Conservation (phyloP, 2,113 vertebrate genomes). For the Gavialis gangeticus region DNA sequence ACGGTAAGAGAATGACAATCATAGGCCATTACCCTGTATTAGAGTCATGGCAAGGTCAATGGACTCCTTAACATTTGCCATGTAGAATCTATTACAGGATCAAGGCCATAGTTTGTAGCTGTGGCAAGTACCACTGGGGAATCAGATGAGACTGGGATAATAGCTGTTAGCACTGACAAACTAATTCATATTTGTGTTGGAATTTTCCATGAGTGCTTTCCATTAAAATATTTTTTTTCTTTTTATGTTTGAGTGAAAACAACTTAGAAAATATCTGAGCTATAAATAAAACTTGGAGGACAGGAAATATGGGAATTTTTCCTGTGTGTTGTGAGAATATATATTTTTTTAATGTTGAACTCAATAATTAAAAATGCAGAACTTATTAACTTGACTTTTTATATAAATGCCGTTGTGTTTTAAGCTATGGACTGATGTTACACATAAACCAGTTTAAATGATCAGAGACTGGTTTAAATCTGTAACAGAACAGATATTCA, state of each 20-base stretch:
- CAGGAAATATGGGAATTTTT: neutral
- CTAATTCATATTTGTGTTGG: neutral
- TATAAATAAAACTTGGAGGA: neutral
- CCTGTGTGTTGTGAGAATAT: neutral
- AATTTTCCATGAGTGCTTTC: neutral
- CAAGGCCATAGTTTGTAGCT: accelerated
- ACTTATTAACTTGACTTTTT: neutral
- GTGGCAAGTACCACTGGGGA: neutral
- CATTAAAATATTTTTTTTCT: neutral
- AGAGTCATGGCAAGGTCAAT: neutral
- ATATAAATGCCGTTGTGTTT: neutral
- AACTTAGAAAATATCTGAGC: neutral
- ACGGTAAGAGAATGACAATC: neutral
- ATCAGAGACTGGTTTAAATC: too few species aligned
- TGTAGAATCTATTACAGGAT: neutral
- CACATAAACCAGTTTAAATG: too few species aligned
- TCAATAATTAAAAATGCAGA: neutral
- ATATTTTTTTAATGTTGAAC: neutral
- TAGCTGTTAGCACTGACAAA: neutral
- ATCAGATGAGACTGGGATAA: neutral
- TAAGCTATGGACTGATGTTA: neutral
- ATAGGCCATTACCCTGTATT: neutral
- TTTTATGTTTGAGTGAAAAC: neutral
- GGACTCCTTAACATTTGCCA: accelerated
- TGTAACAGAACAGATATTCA: too few species aligned